These are phyloP conservation scores for Macquaria australasica DNA, from an alignment of 2,113 vertebrate species.

Conservation along the genomic window DNA sequence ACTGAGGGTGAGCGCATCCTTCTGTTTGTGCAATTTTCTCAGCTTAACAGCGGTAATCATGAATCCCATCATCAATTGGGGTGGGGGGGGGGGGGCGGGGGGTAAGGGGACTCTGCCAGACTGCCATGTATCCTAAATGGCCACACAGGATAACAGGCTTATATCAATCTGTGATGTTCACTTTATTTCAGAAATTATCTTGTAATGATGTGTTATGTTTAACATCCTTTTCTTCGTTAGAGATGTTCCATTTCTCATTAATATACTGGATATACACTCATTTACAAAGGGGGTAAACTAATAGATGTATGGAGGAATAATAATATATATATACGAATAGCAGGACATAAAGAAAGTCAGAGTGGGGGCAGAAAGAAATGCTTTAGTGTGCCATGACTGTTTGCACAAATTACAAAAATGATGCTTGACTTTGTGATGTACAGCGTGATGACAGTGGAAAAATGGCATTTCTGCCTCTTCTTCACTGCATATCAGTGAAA, in stretches of 20 bases:
- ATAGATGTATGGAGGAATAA: background rate
- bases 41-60: slow-evolving; percentile 51
- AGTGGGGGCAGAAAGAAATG: too few species aligned
- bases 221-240: too few species aligned
- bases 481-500: too few species aligned
- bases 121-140: too few species aligned
- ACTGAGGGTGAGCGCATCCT: slow-evolving; percentile 29
- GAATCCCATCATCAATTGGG: slow-evolving; percentile 44
- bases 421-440: too few species aligned
- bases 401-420: background rate
- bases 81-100: too few species aligned
- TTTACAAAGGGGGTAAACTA: background rate
- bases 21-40: slow-evolving; percentile 39
- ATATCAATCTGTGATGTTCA: background rate
- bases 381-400: background rate
- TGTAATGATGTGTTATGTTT: background rate
- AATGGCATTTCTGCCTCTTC: too few species aligned
- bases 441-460: background rate
- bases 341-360: background rate
- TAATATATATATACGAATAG: background rate
- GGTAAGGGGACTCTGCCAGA: background rate
- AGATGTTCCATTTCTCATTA: background rate
- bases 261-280: background rate
- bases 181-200: background rate
- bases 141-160: too few species aligned